Evolutionary conservation across 2,797 vertebrate species (phyloP), one percentile per base, ranked within the genome.

Genomic region (Enteromius unitaeniatus): DNA sequence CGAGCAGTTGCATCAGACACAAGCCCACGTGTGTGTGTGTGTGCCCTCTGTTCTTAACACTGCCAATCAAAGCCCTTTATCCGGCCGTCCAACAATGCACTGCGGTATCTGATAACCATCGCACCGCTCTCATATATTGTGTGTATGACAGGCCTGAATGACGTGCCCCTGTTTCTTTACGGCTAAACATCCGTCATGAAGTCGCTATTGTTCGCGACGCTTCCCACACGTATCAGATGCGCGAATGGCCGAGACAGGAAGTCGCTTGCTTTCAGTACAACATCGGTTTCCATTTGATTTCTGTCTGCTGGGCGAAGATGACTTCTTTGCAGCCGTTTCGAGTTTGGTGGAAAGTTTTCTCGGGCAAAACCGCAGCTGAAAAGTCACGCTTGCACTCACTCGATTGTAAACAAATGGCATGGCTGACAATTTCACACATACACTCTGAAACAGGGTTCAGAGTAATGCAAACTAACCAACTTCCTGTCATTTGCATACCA

Each of bases 141-240:
- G 3, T 60, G 19, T n/a, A 31, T n/a, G 53, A 47, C 53, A 62
- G 51, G 11, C 2, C 40, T 51, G 8, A 40, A 19, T 67, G 31
- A 49, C 8, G 3, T 26, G 55, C 14, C 15, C 69, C 31, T 7
- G 5, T 21, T 75, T 72, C 7, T 62, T 72, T 23, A 21, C 2
- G 1, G 21, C 2, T 37, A 13, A 31, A 55, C 6, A 47, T 80
- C 31, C 19, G 10, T 72, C 79, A 23, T 6, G 4, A 65, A 37
- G n/a, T 26, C 4, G 26, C 11, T 42, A 40, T 68, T 69, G 49
- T 78, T 23, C 26, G 3, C 15, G 19, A 45, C 9, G 4, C 60
- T 80, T 85, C 78, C 60, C 83, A 80, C 83, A 6, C n/a, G 4
- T 85, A 85, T 85, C 78, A 10, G 37, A 80, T 85, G 83, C 26